Conservation (phyloP, 1,140 invertebrate species). For the Hyles vespertilio region DNA sequence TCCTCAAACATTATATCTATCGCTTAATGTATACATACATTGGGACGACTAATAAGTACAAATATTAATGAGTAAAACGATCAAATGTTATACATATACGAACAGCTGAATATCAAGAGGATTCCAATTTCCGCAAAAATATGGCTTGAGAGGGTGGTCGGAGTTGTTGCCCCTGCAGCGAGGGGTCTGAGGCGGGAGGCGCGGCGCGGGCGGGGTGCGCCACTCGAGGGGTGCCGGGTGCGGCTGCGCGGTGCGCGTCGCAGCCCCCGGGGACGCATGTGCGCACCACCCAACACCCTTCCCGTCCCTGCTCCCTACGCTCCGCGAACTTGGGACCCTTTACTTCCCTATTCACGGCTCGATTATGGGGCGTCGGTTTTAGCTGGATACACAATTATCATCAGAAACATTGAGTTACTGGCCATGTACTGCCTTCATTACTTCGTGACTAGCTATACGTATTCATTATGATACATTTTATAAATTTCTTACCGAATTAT, state of each 20-base stretch:
- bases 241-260: slow-evolving; percentile 45
- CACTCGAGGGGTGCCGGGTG: slow-evolving; percentile 32
- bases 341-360: slow-evolving; percentile 34
- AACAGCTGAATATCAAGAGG: slow-evolving; percentile 9
- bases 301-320: slow-evolving; percentile 8
- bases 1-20: no score
- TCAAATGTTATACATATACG: no score
- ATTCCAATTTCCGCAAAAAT: slow-evolving; percentile 70
- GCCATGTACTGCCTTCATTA: no score
- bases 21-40: no score
- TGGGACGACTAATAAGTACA: no score
- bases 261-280: slow-evolving; percentile 52
- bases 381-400: background rate
- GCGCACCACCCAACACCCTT: slow-evolving; percentile 32
- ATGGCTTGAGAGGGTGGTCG: slow-evolving; percentile 45
- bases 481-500: background rate
- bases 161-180: slow-evolving; percentile 63
- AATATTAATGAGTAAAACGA: no score
- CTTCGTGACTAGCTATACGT: no score
- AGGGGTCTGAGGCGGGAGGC: slow-evolving; percentile 30
- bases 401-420: no score
- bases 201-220: slow-evolving; percentile 20
- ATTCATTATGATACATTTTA: background rate
- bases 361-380: slow-evolving; percentile 38
- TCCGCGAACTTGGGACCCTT: slow-evolving; percentile 15